A percentile compares a stretch with the other conserved stretches of the same genome.
phyloP scores from a whole-genome alignment of 1,140 invertebrate genomes.

The Zaprionus inermis region DNA sequence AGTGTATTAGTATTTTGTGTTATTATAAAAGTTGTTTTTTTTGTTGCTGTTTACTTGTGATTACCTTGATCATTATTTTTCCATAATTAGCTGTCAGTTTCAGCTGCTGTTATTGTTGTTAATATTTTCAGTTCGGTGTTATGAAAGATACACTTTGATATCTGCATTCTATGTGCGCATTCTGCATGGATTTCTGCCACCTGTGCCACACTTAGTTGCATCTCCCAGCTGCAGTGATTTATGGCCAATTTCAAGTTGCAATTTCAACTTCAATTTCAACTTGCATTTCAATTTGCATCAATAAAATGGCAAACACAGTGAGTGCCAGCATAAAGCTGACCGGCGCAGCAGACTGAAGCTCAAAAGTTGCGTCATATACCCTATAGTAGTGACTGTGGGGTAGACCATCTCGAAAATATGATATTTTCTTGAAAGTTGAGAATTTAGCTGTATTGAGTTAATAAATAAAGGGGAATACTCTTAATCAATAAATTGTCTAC shows the following conservation, averaged over 20 bases:
- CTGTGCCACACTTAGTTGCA: not conserved
- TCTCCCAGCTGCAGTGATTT: constrained; percentile 20
- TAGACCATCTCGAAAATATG: no score
- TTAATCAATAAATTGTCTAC: no score
- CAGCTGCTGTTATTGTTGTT: constrained; percentile 10
- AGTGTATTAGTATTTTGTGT: constrained; percentile 28
- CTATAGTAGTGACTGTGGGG: not conserved
- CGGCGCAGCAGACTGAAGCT: not conserved
- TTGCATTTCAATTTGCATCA: constrained; percentile 49
- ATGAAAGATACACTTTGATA: not conserved
- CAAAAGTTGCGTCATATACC: constrained; percentile 17
- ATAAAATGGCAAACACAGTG: constrained; percentile 55
- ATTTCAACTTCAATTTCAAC: constrained; percentile 19
- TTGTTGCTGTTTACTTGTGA: constrained; percentile 50
- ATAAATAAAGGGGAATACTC: not conserved
- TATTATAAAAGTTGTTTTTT: constrained; percentile 25
- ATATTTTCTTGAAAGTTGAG: no score
- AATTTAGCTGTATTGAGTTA: not conserved
- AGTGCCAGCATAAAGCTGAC: constrained; percentile 27
- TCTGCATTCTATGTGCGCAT: not conserved
- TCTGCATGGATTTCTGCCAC: constrained; percentile 23
- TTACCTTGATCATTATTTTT: constrained; percentile 68
- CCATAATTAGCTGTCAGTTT: constrained; percentile 72
- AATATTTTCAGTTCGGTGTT: constrained; percentile 19
- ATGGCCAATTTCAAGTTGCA: constrained; percentile 55